Conservation (phyloP, 2,113 vertebrate species). For the Trachemys scripta region DNA sequence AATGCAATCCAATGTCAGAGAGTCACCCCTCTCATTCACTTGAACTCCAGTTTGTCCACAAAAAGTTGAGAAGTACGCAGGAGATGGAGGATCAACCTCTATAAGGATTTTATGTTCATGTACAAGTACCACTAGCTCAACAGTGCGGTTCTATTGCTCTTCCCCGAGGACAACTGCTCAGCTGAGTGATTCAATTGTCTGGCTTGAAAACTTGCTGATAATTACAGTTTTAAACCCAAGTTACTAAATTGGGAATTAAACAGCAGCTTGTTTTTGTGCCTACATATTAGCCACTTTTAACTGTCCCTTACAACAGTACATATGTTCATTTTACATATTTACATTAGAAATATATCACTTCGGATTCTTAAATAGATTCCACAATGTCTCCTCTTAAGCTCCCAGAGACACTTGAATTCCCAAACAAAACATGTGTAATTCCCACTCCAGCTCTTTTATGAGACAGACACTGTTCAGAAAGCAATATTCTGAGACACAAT, state of each 20-base stretch:
- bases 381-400: background rate
- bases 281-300: background rate
- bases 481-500: conserved; percentile 26
- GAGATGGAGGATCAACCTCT: background rate
- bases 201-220: conserved; percentile 35
- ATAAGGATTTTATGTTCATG: background rate
- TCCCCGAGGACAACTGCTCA: conserved; percentile 26
- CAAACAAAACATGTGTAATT: background rate
- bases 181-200: conserved; percentile 38
- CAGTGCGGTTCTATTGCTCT: background rate
- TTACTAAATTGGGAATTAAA: conserved; percentile 52
- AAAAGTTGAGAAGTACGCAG: background rate
- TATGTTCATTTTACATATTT: background rate
- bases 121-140: background rate
- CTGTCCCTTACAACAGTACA: conserved; percentile 1
- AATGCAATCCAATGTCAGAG: accelerated
- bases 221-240: conserved; percentile 56
- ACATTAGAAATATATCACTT: background rate
- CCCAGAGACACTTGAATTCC: background rate
- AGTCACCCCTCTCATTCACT: background rate
- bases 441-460: background rate
- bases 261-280: conserved; percentile 37
- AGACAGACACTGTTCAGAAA: conserved; percentile 10
- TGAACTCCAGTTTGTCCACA: accelerated
- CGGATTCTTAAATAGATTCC: background rate